Conservation (phyloP, 2,888 invertebrate species). For the Priocnemis perturbator region DNA sequence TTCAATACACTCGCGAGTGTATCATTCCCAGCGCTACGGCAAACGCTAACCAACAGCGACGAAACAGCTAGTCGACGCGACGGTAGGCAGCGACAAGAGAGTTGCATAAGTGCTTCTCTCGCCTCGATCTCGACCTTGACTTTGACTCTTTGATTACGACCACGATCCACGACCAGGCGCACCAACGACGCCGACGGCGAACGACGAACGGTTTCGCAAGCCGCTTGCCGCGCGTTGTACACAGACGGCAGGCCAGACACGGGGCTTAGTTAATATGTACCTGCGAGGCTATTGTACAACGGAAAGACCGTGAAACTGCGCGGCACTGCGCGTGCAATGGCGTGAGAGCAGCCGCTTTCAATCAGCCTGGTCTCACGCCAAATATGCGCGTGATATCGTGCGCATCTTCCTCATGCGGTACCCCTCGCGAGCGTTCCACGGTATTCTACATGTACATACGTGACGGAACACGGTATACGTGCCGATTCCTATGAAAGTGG, state of each 20-base stretch:
- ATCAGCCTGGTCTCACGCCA: too few species aligned
- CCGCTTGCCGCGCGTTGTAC: constrained; percentile 30
- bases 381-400: too few species aligned
- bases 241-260: constrained; percentile 24
- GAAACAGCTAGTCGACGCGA: background rate
- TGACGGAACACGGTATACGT: too few species aligned
- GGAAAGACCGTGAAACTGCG: constrained; percentile 21
- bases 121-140: constrained; percentile 71
- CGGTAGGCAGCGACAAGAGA: constrained; percentile 19
- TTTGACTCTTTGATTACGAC: constrained; percentile 72
- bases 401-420: too few species aligned
- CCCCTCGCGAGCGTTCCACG: too few species aligned
- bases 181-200: constrained; percentile 10
- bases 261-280: constrained; percentile 12
- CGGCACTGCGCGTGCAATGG: background rate
- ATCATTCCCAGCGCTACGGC: too few species aligned
- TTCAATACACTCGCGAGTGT: too few species aligned
- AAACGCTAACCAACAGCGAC: too few species aligned
- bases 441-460: too few species aligned
- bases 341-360: too few species aligned
- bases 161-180: constrained; percentile 54
- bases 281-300: constrained; percentile 10
- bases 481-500: too few species aligned
- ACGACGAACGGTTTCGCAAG: constrained; percentile 58
- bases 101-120: constrained; percentile 66